Conservation (phyloP, 1,140 invertebrate genomes). For the Diorhabda sublineata region DNA sequence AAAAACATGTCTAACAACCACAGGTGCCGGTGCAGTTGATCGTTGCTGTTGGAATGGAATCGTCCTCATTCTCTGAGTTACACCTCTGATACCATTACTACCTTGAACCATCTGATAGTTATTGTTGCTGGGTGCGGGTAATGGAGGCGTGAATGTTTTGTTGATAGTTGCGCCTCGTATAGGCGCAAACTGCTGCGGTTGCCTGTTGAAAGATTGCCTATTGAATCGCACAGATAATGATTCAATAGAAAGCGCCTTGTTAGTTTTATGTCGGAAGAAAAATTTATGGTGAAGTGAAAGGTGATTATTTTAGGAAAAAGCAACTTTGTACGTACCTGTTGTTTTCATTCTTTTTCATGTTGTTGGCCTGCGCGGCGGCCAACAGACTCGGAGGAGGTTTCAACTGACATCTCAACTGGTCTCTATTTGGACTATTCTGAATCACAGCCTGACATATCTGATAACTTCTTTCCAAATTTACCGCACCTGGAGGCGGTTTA, state of each 20-base stretch:
- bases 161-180: conserved; percentile 26
- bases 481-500: conserved; percentile 78
- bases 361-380: conserved; percentile 46
- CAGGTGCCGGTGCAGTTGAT: conserved; percentile 46
- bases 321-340: conserved; percentile 23
- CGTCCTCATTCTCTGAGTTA: conserved; percentile 30
- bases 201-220: background rate
- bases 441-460: conserved; percentile 95
- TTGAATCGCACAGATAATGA: background rate
- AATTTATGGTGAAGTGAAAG: background rate
- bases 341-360: conserved; percentile 40
- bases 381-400: conserved; percentile 75
- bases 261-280: background rate
- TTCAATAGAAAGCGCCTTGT: background rate
- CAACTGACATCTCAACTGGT: conserved; percentile 79
- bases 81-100: conserved; percentile 41
- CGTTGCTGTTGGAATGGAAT: conserved; percentile 42
- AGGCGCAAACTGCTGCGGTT: background rate
- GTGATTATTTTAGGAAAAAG: background rate
- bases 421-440: conserved; percentile 84
- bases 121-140: conserved; percentile 38
- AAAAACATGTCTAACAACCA: conserved; percentile 58
- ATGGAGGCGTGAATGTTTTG: conserved; percentile 47
- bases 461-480: conserved; percentile 89
- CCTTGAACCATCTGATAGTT: conserved; percentile 37